phyloP scores from a whole-genome alignment of 2,797 vertebrate genomes.

The Ibycter americanus region DNA sequence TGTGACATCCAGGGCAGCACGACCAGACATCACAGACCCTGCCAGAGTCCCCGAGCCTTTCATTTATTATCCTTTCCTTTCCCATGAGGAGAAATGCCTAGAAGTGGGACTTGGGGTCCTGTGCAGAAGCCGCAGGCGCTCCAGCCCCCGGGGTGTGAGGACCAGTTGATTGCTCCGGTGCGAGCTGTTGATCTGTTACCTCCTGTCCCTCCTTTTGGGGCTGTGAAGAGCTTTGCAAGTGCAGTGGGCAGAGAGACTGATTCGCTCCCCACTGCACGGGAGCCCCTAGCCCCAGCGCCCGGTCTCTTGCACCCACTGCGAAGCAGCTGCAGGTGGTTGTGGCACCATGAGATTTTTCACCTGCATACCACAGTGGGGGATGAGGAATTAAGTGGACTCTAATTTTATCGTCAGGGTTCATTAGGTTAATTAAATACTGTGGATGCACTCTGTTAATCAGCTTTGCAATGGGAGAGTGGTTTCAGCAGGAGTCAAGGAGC shows the following conservation, averaged over 20 bases:
- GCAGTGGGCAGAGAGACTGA: neutral
- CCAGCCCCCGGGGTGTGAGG: accelerated
- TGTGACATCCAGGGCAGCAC: neutral
- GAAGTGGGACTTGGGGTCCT: neutral
- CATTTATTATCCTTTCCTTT: neutral
- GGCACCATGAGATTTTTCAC: neutral
- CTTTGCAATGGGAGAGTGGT: neutral
- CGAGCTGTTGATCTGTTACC: accelerated
- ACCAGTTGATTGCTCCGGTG: neutral
- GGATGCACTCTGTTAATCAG: conserved; percentile 28
- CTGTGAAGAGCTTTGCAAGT: neutral
- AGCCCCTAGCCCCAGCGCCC: accelerated
- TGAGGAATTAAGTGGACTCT: conserved; percentile 7
- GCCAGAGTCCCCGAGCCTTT: neutral
- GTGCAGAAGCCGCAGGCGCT: neutral
- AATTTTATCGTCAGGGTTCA: conserved; percentile 36
- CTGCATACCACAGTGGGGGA: neutral
- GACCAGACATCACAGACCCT: neutral
- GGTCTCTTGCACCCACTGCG: accelerated
- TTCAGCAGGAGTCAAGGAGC: neutral
- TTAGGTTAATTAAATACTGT: conserved; percentile 59
- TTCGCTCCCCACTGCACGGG: neutral
- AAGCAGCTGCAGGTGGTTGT: accelerated
- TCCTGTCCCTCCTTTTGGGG: neutral
- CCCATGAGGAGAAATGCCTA: neutral